Evolutionary conservation across 2,888 invertebrate genomes (phyloP), one percentile per base, ranked within the genome.

Genomic region (Parapristionchus giblindavisi): DNA sequence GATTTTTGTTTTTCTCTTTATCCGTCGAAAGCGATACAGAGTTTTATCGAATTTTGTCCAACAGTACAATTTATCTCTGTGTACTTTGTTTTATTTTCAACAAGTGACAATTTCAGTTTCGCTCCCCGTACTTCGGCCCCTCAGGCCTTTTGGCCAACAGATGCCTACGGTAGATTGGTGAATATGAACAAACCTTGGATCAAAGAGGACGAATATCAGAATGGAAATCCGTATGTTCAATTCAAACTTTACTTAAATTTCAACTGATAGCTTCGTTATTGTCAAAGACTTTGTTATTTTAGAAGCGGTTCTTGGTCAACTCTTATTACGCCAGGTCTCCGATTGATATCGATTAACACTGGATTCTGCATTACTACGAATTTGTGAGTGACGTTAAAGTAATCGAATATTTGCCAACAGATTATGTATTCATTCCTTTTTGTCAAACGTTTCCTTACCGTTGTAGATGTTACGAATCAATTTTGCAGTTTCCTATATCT

Each of bases 131-230:
- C 86, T 66, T 88, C 84, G 14, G 85, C 84, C n/a, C 70, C 79
- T 14, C 63, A 63, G 43, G 68, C 78, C 38, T 88, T 85, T 77
- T 83, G 83, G 77, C 86, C 96, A 78, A 92, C 93, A 6, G 98
- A 97, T 95, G 88, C 95, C 5, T 95, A 94, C 87, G 90, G 92
- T 58, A 91, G 92, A 27, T 88, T 93, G 43, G 92, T 92, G 24
- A 90, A 92, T 21, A 90, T 92, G 85, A 95, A 94, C 93, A 91
- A 93, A 3, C 92, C 93, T 77, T 93, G 93, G 92, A 89, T 96
- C 80, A 92, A 93, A 0, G 80, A 81, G 1, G 85, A 87, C 38
- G 78, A 75, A 43, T 8, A 43, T 17, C 48, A 43, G 48, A 14
- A 17, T 8, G 48, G 48, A 43, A 43, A 17, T 14, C 48, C 48